A percentile compares a stretch with the other conserved stretches of the same genome.
phyloP scores from a whole-genome alignment of 2,888 invertebrate species.

The Antheraea yamamai region DNA sequence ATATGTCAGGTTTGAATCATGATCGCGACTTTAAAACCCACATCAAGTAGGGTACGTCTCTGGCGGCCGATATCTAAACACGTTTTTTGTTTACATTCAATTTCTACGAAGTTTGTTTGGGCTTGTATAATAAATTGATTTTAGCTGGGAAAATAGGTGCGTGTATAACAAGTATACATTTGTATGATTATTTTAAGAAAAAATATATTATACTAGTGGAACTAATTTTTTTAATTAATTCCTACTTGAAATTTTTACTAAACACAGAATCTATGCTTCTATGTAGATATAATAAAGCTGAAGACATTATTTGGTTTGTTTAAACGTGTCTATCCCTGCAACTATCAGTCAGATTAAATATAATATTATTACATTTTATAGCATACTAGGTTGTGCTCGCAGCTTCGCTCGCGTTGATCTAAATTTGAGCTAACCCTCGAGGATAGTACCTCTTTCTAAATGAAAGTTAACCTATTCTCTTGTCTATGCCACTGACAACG shows the following conservation, averaged over 20 bases:
- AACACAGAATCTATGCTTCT: background rate
- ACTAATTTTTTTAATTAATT: background rate
- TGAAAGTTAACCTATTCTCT: too few relatives aligned
- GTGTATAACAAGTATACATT: background rate
- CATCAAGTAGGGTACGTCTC: conserved; percentile 11
- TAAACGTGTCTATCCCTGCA: too few relatives aligned
- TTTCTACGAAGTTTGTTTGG: conserved; percentile 17
- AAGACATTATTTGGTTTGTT: too few relatives aligned
- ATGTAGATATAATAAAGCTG: too few relatives aligned
- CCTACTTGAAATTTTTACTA: background rate
- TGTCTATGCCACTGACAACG: too few relatives aligned
- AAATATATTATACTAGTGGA: background rate
- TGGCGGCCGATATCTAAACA: conserved; percentile 6
- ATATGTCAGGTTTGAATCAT: background rate
- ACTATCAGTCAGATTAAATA: too few relatives aligned
- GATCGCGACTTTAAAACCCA: background rate
- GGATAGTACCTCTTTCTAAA: too few relatives aligned
- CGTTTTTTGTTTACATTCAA: conserved; percentile 22
- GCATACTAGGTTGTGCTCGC: too few relatives aligned
- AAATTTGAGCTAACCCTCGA: too few relatives aligned
- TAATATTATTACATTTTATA: too few relatives aligned
- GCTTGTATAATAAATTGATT: conserved; percentile 18
- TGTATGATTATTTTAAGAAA: background rate
- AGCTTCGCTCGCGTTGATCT: too few relatives aligned
- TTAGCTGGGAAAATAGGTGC: conserved; percentile 7